Evolutionary conservation across 30 jellyfish, hydroid and myxozoan species (phyloP).

Genomic region (Pseudorhiza aurosa): DNA sequence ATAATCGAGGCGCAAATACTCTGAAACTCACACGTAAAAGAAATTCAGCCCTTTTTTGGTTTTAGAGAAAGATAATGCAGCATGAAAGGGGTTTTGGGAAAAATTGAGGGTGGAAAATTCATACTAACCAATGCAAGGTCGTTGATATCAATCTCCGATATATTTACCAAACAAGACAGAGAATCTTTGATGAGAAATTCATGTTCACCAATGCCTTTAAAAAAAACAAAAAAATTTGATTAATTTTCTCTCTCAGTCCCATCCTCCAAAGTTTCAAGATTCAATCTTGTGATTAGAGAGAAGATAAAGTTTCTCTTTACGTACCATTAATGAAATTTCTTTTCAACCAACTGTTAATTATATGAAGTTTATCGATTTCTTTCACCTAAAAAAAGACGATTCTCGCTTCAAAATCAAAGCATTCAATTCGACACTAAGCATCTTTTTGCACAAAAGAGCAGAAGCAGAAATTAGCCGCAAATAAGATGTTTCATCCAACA

Average conservation of each 20-base stretch:
- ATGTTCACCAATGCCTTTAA: conserved; percentile 36
- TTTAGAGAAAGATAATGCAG: not conserved
- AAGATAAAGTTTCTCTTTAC: too few species aligned
- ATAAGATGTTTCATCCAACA: too few species aligned
- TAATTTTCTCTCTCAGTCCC: too few species aligned
- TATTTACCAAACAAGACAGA: conserved; percentile 35
- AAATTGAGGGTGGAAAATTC: not conserved
- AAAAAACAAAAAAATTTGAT: not conserved
- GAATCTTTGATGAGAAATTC: conserved; percentile 45
- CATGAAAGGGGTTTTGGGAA: not conserved
- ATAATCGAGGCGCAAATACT: too few species aligned
- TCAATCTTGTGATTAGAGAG: too few species aligned
- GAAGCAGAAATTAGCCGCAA: too few species aligned
- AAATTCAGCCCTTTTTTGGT: not conserved
- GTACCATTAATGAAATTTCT: conserved; percentile 58
- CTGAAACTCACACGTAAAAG: not conserved
- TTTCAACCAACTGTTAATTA: conserved; percentile 56
- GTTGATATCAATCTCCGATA: conserved; percentile 38
- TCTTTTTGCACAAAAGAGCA: too few species aligned
- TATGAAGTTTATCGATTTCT: conserved; percentile 46
- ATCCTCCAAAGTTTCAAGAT: too few species aligned
- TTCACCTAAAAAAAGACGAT: conserved; percentile 32
- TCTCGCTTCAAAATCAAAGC: too few species aligned
- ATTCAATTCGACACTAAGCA: too few species aligned
- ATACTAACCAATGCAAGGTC: conserved; percentile 48